These are phyloP conservation scores for Actinia equina DNA, from an alignment of 64 coral and sea anemone species.

Conservation along the genomic window DNA sequence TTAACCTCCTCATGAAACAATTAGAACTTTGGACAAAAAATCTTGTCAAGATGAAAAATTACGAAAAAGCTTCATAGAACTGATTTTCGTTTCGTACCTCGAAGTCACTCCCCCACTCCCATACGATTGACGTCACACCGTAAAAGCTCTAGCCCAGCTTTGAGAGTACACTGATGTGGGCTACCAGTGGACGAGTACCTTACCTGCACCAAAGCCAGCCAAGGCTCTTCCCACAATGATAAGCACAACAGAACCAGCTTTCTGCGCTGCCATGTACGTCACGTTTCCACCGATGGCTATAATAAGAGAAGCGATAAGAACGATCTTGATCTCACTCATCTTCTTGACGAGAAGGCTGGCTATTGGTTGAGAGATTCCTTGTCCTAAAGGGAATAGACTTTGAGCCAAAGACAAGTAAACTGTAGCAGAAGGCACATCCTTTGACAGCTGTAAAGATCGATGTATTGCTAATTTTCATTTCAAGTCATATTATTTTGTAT, in stretches of 20 bases:
- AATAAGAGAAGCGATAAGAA: conserved; percentile 54
- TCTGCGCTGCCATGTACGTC: conserved; percentile 53
- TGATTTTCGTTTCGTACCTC: too few species aligned
- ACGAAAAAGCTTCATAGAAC: too few species aligned
- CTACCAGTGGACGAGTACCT: background rate
- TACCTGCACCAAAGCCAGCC: conserved; percentile 71
- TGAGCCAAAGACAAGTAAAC: conserved; percentile 60
- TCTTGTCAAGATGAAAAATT: too few species aligned
- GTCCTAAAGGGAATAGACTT: conserved; percentile 68
- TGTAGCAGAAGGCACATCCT: background rate
- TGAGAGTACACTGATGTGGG: too few species aligned
- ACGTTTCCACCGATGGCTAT: conserved; percentile 69
- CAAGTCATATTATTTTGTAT: too few species aligned
- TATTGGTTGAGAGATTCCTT: conserved; percentile 58
- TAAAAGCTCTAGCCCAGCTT: too few species aligned
- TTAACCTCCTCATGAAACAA: too few species aligned
- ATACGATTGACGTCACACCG: too few species aligned
- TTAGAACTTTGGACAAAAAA: too few species aligned
- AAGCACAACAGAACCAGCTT: conserved; percentile 44
- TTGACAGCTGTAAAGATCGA: background rate
- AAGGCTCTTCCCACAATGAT: conserved; percentile 62
- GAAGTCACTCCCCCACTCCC: too few species aligned
- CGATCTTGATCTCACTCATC: conserved; percentile 53
- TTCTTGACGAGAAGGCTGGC: conserved; percentile 66
- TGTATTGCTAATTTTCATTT: too few species aligned